A percentile compares a stretch with the other conserved stretches of the same genome.
phyloP scores from a whole-genome alignment of 2,113 vertebrate species.

The Rhinolophus ferrumequinum region DNA sequence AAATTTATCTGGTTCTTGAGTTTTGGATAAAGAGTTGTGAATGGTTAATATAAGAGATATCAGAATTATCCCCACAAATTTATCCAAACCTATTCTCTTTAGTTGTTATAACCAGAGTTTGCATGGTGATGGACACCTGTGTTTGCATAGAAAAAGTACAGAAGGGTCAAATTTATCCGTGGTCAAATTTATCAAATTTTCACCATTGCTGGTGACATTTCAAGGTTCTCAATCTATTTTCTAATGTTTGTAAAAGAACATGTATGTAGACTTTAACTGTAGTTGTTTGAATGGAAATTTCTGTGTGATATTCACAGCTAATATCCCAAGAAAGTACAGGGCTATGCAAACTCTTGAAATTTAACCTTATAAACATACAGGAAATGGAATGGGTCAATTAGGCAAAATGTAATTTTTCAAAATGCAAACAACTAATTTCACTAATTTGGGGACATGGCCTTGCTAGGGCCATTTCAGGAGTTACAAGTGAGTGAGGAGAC shows the following conservation, averaged over 20 bases:
- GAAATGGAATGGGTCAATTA: neutral
- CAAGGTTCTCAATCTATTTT: slow-evolving; percentile 1
- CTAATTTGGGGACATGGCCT: neutral
- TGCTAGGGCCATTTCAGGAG: neutral
- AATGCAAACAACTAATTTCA: neutral
- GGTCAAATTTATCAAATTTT: neutral
- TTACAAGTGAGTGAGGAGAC: neutral
- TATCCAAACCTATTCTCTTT: neutral
- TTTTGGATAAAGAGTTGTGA: slow-evolving; percentile 8
- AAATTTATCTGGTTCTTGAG: neutral
- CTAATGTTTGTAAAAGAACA: neutral
- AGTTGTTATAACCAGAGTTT: neutral
- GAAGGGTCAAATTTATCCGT: neutral
- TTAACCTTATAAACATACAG: neutral
- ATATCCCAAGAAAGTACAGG: neutral
- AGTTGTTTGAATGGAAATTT: neutral
- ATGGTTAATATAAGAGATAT: neutral
- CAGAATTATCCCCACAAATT: neutral
- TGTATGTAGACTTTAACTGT: neutral
- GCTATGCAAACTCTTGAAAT: neutral
- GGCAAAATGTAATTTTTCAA: neutral
- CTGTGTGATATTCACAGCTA: neutral
- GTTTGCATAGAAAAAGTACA: neutral
- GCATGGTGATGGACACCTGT: neutral
- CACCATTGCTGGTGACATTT: neutral